Percentiles rank a stretch among this genome's conserved stretches.
phyloP scores from a whole-genome alignment of 2,797 vertebrate genomes.

The Pseudomugil tenellus region DNA sequence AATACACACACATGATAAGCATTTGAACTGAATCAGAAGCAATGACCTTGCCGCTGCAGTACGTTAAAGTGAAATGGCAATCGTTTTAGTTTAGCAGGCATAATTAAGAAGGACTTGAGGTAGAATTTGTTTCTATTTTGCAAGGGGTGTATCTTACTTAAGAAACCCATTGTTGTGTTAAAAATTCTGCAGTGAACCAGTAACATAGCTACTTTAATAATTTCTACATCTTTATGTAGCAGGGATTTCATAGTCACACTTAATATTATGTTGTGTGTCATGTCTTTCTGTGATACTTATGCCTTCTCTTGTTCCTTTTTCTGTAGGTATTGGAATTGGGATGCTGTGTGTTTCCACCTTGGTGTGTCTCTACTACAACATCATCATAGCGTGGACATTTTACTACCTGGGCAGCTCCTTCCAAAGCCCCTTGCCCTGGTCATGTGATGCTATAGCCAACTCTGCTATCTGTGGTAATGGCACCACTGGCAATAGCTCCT shows the following conservation, averaged over 20 bases:
- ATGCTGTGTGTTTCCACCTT: slow-evolving; percentile 86
- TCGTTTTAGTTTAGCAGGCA: no score
- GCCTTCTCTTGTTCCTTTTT: slow-evolving; percentile 8
- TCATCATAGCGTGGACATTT: slow-evolving; percentile 89
- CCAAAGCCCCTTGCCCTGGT: slow-evolving; percentile 89
- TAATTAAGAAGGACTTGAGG: background rate
- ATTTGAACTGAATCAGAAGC: background rate
- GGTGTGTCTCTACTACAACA: slow-evolving; percentile 88
- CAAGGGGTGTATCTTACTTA: background rate
- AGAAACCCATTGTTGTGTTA: background rate
- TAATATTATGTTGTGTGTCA: background rate
- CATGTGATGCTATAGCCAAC: slow-evolving; percentile 78
- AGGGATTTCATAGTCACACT: background rate
- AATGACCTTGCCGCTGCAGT: background rate
- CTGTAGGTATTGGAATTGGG: slow-evolving; percentile 86
- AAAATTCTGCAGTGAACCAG: background rate
- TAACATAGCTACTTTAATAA: background rate
- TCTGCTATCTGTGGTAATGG: slow-evolving; percentile 70
- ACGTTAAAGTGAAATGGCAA: slow-evolving; percentile 14
- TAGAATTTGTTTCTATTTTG: background rate
- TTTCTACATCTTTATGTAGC: background rate
- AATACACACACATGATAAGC: slow-evolving; percentile 9
- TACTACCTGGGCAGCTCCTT: slow-evolving; percentile 88
- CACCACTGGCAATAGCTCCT: slow-evolving; percentile 54
- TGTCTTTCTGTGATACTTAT: background rate